Percentiles rank a stretch among this genome's conserved stretches.
These are phyloP conservation scores for Capromys pilorides DNA, from an alignment of 2,797 vertebrate species.

Conservation along the genomic window DNA sequence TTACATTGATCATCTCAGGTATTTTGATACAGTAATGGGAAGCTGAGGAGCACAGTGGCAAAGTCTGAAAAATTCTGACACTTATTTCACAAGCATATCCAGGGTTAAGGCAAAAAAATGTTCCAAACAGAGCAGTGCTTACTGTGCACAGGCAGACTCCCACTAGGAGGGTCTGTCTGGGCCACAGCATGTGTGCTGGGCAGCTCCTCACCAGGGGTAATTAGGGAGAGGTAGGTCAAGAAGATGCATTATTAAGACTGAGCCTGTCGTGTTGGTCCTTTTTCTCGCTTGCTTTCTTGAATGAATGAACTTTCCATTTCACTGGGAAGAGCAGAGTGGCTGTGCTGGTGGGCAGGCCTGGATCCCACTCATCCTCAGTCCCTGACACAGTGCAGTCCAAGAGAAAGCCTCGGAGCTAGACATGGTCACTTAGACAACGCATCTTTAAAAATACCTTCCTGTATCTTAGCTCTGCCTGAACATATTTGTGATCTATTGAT, in stretches of 20 bases:
- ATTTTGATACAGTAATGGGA: not conserved
- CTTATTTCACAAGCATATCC: not conserved
- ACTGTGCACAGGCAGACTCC: not conserved
- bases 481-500: not conserved
- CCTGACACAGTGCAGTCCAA: not conserved
- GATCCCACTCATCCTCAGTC: too few species aligned
- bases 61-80: not conserved
- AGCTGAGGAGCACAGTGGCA: not conserved
- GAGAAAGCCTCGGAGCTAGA: not conserved
- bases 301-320: not conserved
- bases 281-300: not conserved
- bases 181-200: not conserved
- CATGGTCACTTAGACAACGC: not conserved
- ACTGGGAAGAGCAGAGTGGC: not conserved
- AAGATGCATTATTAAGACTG: not conserved
- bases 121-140: not conserved
- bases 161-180: not conserved
- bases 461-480: not conserved
- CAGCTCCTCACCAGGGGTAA: not conserved
- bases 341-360: fast-evolving
- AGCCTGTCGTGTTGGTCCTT: not conserved
- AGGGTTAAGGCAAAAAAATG: not conserved
- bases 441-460: not conserved
- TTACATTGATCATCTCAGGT: not conserved
- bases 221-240: not conserved